Base-by-base conservation (phyloP, 2,888 invertebrate species). In the Neelides folsomi region DNA sequence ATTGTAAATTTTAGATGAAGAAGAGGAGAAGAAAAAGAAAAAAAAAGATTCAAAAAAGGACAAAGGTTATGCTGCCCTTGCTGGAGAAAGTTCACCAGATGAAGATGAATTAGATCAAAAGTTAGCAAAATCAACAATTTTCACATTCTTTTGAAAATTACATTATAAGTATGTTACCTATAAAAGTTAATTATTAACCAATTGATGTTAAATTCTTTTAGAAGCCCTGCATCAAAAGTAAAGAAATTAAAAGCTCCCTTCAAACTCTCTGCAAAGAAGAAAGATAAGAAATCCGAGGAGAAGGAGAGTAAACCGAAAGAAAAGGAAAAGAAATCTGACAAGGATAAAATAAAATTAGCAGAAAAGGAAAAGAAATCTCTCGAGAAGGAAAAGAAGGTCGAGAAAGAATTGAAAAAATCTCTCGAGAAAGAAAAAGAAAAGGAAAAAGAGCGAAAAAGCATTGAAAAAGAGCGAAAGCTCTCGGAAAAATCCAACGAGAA, bases 51-150 rank as follows among this genome's bases (percentile, higher is more conserved):
- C 53, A 3, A 61, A 64, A 38, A 64, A 62, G 48, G 62, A 62
- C 44, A 55, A 52, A 38, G 62, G 61, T 7, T 64, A 64, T 47
- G 59, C 61, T 1, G 54, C 62, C 0, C 51, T 64, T 18, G 62
- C 64, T 16, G 62, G 55, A 10, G 63, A 64, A 50, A 60, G 59
- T 42, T 62, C 62, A 7, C 62, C 55, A 2, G 64, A 64, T 49
- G 62, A 62, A 46, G 62, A 61, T 13, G 44, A 53, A 7, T 43
- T 46, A 10, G 61, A 60, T 38, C 51, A 57, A 36, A 62, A 59
- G 60, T 58, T 49, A 47, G 53, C n/a, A n/a, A n/a, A n/a, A n/a
- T n/a, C n/a, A n/a, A n/a, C n/a, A n/a, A n/a, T n/a, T n/a, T n/a
- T n/a, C n/a, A n/a, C n/a, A n/a, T n/a, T n/a, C n/a, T n/a, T n/a